Evolutionary conservation across 2,888 invertebrate species (phyloP).

Genomic region (Ypsolopha scabrella): DNA sequence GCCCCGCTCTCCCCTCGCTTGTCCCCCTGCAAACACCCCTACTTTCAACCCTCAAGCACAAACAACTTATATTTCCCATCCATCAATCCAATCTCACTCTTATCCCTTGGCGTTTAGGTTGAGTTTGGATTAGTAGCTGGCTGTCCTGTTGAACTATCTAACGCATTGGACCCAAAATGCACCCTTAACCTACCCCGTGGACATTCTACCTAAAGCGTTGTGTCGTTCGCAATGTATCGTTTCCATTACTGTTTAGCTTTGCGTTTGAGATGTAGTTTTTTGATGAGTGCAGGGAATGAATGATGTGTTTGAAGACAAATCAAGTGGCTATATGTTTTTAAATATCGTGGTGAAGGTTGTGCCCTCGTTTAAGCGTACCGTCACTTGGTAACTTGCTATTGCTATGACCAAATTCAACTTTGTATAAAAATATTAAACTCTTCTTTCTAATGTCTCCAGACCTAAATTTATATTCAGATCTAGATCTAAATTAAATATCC

Average conservation of each 20-base stretch:
- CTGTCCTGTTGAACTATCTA: constrained; percentile 30
- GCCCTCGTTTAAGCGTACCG: constrained; percentile 48
- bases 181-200: constrained; percentile 59
- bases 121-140: constrained; percentile 8
- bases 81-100: constrained; percentile 13
- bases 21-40: constrained; percentile 62
- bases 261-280: not conserved
- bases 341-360: constrained; percentile 21
- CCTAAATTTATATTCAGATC: not conserved
- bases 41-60: constrained; percentile 28
- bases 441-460: not conserved
- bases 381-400: constrained; percentile 38
- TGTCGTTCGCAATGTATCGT: constrained; percentile 9
- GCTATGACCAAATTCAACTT: constrained; percentile 18
- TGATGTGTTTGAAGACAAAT: constrained; percentile 6
- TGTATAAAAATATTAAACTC: not conserved
- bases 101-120: constrained; percentile 10
- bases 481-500: not conserved
- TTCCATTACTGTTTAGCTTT: constrained; percentile 24
- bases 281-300: constrained; percentile 11
- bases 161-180: constrained; percentile 48
- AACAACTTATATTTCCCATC: constrained; percentile 27
- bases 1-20: constrained; percentile 50
- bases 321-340: constrained; percentile 6
- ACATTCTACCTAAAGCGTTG: constrained; percentile 19